phyloP scores from a whole-genome alignment of 2,113 vertebrate genomes.

The Heteronetta atricapilla region DNA sequence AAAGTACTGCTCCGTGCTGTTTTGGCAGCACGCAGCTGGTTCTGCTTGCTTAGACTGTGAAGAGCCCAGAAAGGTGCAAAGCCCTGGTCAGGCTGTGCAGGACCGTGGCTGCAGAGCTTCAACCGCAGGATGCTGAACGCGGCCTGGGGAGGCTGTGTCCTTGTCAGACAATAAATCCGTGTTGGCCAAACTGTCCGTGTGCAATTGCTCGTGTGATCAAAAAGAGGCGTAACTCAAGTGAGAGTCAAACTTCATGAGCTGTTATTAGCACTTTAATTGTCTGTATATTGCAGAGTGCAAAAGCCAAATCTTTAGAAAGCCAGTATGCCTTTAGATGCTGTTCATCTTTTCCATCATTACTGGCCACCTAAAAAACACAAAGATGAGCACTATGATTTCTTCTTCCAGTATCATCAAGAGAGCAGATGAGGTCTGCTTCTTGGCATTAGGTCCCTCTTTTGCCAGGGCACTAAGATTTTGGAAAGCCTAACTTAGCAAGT shows the following conservation, averaged over 20 bases:
- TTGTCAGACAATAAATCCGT: neutral
- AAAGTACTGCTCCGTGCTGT: neutral
- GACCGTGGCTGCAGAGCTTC: no score
- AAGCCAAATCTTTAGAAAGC: neutral
- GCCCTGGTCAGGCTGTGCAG: neutral
- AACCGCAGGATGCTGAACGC: accelerated
- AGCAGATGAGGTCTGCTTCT: neutral
- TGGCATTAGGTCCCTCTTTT: neutral
- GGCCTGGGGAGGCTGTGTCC: neutral
- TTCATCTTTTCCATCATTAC: neutral
- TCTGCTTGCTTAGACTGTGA: neutral
- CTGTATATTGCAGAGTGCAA: neutral
- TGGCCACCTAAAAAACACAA: neutral
- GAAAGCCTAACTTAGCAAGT: neutral
- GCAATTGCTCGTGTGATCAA: neutral
- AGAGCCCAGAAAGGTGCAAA: accelerated
- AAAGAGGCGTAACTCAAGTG: neutral
- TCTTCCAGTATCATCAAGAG: neutral
- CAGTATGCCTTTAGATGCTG: neutral
- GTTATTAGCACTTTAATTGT: neutral
- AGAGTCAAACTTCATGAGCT: neutral
- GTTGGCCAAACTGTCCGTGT: neutral
- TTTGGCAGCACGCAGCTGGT: neutral
- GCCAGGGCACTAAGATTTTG: neutral
- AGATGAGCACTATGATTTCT: neutral